phyloP scores from a whole-genome alignment of 2,888 invertebrate species.

The Yponomeuta evonymella region DNA sequence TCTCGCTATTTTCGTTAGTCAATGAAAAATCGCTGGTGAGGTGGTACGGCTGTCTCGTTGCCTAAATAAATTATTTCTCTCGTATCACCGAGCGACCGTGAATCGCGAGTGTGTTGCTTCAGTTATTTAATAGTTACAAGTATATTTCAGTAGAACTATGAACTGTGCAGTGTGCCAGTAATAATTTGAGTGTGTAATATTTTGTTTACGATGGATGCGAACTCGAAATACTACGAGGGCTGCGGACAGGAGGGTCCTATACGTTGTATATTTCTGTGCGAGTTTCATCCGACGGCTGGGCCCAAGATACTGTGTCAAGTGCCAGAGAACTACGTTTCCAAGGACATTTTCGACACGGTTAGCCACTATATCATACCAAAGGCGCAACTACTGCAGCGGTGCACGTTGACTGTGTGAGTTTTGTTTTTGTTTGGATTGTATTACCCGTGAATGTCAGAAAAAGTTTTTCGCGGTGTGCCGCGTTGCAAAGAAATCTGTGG shows the following conservation, averaged over 20 bases:
- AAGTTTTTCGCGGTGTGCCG: neutral
- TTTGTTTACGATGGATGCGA: slow-evolving; percentile 57
- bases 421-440: slow-evolving; percentile 14
- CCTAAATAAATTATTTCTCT: neutral
- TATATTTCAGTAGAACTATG: neutral
- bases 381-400: slow-evolving; percentile 81
- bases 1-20: too few relatives aligned
- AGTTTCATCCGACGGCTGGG: slow-evolving; percentile 84
- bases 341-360: slow-evolving; percentile 88
- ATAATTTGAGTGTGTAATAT: neutral
- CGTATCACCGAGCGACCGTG: neutral
- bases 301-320: slow-evolving; percentile 88
- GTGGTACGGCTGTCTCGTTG: too few relatives aligned
- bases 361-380: slow-evolving; percentile 91
- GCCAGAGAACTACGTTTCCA: slow-evolving; percentile 85
- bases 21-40: too few relatives aligned
- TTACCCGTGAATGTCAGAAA: neutral
- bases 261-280: slow-evolving; percentile 86
- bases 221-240: slow-evolving; percentile 71
- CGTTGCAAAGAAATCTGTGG: too few relatives aligned
- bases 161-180: slow-evolving; percentile 5
- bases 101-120: neutral
- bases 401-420: slow-evolving; percentile 87
- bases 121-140: neutral
- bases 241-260: slow-evolving; percentile 82